Conservation (phyloP, 2,113 vertebrate species). For the Zosterops pallidus region DNA sequence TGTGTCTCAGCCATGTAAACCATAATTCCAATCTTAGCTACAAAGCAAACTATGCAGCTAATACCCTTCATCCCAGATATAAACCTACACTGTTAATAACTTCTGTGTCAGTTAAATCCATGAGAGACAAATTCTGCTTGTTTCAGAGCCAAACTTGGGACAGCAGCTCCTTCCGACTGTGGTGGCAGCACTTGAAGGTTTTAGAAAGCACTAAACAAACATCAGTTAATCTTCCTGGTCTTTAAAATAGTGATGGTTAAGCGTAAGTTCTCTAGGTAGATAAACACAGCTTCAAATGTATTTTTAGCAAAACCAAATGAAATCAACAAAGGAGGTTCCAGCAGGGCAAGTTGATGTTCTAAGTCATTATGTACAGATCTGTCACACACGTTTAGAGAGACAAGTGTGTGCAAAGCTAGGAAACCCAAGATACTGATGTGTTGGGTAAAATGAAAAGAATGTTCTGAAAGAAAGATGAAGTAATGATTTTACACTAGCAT, state of each 20-base stretch:
- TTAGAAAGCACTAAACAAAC: not conserved
- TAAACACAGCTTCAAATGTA: not conserved
- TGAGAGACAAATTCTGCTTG: not conserved
- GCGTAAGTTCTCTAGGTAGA: not conserved
- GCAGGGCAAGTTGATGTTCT: not conserved
- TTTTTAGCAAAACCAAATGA: not conserved
- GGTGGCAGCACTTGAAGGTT: not conserved
- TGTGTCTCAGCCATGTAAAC: not conserved
- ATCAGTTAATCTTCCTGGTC: not conserved
- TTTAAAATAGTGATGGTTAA: not conserved
- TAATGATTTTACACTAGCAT: not conserved
- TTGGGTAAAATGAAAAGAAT: not conserved
- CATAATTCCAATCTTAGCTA: not conserved
- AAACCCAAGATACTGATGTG: not conserved
- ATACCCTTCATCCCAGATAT: not conserved
- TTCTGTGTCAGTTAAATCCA: not conserved
- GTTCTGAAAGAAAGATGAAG: not conserved
- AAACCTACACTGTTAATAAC: not conserved
- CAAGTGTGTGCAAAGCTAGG: not conserved
- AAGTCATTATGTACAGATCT: not conserved
- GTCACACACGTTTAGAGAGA: not conserved
- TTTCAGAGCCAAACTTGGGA: not conserved
- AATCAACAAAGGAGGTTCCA: not conserved
- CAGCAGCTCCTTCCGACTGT: not conserved
- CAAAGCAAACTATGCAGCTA: not conserved